These are phyloP conservation scores for Poeciliopsis turrubarensis DNA, from an alignment of 2,113 vertebrate species.

Conservation along the genomic window DNA sequence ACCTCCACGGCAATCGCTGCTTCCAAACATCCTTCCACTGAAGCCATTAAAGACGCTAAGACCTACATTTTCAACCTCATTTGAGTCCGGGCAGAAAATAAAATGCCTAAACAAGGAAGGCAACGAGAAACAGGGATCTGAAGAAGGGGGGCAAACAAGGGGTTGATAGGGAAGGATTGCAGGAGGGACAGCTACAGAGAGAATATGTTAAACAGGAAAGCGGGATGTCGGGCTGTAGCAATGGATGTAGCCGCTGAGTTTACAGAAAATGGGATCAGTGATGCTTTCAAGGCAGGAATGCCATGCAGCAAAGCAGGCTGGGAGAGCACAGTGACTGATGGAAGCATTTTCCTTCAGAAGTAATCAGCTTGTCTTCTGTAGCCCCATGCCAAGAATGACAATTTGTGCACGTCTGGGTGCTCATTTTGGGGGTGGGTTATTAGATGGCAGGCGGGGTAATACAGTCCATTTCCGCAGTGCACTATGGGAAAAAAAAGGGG, in stretches of 20 bases:
- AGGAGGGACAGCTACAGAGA: constrained; percentile 39
- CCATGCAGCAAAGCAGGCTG: constrained; percentile 58
- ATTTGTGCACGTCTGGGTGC: background rate
- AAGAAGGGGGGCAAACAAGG: background rate
- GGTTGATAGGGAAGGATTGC: background rate
- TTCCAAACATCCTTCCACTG: constrained; percentile 56
- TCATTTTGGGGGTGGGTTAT: constrained; percentile 5
- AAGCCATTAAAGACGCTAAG: constrained; percentile 40
- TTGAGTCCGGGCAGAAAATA: constrained; percentile 7
- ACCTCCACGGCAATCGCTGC: constrained; percentile 42
- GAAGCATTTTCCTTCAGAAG: constrained; percentile 18
- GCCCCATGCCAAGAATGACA: constrained; percentile 24
- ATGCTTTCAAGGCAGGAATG: constrained; percentile 60
- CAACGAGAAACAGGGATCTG: background rate
- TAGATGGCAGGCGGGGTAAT: constrained; percentile 35
- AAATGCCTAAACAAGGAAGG: constrained; percentile 2
- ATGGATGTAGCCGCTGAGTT: constrained; percentile 56
- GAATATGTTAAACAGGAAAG: constrained; percentile 48
- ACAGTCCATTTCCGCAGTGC: constrained; percentile 62
- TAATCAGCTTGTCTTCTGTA: constrained; percentile 33
- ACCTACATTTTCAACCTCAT: constrained; percentile 58
- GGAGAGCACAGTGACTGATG: constrained; percentile 50
- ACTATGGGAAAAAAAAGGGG: constrained; percentile 67
- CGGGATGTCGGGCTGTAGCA: constrained; percentile 36
- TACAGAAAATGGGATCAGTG: constrained; percentile 66